Evolutionary conservation across 2,888 invertebrate species (phyloP).

Genomic region (Scotopteryx bipunctaria): DNA sequence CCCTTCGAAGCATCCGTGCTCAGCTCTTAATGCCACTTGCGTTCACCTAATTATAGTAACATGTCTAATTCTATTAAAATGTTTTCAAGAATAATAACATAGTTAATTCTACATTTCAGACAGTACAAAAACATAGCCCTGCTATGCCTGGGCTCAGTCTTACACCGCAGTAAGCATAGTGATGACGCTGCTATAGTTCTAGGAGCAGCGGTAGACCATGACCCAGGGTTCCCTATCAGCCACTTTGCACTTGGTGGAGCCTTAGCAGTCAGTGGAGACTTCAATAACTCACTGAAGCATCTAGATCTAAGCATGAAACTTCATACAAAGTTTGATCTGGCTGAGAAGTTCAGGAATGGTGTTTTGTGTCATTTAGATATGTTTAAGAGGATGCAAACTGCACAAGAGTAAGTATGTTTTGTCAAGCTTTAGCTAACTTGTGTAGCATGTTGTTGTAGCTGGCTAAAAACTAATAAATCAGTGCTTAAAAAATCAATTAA

Average conservation of each 20-base stretch:
- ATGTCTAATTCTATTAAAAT: too few species aligned
- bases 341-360: slow-evolving; percentile 84
- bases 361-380: slow-evolving; percentile 87
- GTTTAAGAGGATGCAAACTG: slow-evolving; percentile 83
- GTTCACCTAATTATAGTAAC: too few species aligned
- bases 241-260: slow-evolving; percentile 89
- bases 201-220: slow-evolving; percentile 88
- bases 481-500: too few species aligned
- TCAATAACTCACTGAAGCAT: slow-evolving; percentile 85
- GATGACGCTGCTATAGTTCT: slow-evolving; percentile 89
- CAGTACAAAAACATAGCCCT: slow-evolving; percentile 88
- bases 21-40: too few species aligned
- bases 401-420: slow-evolving; percentile 82
- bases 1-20: too few species aligned
- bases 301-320: slow-evolving; percentile 86
- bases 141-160: slow-evolving; percentile 88
- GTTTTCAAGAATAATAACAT: too few species aligned
- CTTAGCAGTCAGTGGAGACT: slow-evolving; percentile 87
- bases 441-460: too few species aligned
- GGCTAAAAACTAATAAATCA: too few species aligned
- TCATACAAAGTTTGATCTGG: slow-evolving; percentile 85
- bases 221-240: slow-evolving; percentile 82
- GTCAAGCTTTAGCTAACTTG: not conserved
- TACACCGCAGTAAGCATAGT: slow-evolving; percentile 86
- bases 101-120: too few species aligned